Conservation (phyloP, 2,797 vertebrate genomes). For the Pangasius krempfi region DNA sequence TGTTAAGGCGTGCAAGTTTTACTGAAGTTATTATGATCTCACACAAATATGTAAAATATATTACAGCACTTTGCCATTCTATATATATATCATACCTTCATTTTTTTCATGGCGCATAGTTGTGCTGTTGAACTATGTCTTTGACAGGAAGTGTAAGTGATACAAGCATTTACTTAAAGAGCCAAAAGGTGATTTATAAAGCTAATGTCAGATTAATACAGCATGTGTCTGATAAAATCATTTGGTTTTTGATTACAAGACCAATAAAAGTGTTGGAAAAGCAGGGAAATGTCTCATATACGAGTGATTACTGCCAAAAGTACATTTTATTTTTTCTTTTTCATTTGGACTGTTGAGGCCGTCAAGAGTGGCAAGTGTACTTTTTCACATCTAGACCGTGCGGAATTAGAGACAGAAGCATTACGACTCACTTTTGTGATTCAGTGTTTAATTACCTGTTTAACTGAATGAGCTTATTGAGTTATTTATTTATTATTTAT, state of each 20-base stretch:
- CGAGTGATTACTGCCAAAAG: not conserved
- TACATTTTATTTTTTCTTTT: not conserved
- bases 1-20: not conserved
- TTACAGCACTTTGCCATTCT: not conserved
- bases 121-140: not conserved
- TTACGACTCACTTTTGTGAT: not conserved
- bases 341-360: not conserved
- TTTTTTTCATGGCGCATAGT: not conserved
- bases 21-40: not conserved
- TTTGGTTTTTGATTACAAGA: conserved; percentile 33
- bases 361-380: not conserved
- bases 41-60: not conserved
- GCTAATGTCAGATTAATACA: conserved; percentile 33
- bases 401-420: not conserved
- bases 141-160: conserved; percentile 1
- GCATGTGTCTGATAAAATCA: conserved; percentile 33
- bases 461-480: not conserved
- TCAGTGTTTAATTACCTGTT: conserved; percentile 8
- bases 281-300: conserved; percentile 1
- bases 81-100: not conserved
- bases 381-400: not conserved
- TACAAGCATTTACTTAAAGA: conserved; percentile 20
- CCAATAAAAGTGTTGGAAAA: conserved; percentile 17
- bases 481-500: not conserved
- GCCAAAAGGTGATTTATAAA: conserved; percentile 25